A percentile compares a stretch with the other conserved stretches of the same genome.
Conservation (phyloP, 1,140 invertebrate species). For the Chrysopa pallens region DNA sequence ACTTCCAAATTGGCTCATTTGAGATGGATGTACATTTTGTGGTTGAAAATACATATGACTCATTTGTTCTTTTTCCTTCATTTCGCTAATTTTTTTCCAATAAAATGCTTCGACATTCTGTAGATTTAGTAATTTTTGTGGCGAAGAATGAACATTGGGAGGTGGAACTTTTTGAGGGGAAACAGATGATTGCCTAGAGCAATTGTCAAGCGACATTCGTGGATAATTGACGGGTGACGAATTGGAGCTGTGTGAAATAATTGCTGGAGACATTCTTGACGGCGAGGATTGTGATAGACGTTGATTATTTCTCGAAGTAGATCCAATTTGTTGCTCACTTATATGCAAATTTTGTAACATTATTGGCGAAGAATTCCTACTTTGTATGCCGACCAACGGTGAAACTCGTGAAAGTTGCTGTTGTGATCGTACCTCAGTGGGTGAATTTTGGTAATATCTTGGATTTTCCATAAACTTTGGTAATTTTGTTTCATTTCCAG, state of each 20-base stretch:
- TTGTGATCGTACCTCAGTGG: too few relatives aligned
- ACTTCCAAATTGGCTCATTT: constrained; percentile 8
- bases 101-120: constrained; percentile 36
- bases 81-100: constrained; percentile 36
- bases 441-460: too few relatives aligned
- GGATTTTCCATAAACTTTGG: too few relatives aligned
- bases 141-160: constrained; percentile 12
- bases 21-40: constrained; percentile 10
- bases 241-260: not conserved
- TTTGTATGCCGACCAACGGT: too few relatives aligned
- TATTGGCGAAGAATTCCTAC: too few relatives aligned
- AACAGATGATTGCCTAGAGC: not conserved
- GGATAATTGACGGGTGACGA: constrained; percentile 6
- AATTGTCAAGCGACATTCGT: too few relatives aligned
- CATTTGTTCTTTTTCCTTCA: constrained; percentile 32
- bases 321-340: too few relatives aligned
- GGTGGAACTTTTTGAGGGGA: constrained; percentile 4
- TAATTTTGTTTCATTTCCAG: too few relatives aligned
- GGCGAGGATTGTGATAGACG: not conserved
- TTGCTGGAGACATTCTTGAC: not conserved
- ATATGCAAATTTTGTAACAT: too few relatives aligned
- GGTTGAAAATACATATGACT: constrained; percentile 18
- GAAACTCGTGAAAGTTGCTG: too few relatives aligned
- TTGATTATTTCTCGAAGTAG: too few relatives aligned
- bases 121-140: constrained; percentile 22